Evolutionary conservation across 2,797 vertebrate genomes (phyloP).

Genomic region (Chrysolophus pictus): DNA sequence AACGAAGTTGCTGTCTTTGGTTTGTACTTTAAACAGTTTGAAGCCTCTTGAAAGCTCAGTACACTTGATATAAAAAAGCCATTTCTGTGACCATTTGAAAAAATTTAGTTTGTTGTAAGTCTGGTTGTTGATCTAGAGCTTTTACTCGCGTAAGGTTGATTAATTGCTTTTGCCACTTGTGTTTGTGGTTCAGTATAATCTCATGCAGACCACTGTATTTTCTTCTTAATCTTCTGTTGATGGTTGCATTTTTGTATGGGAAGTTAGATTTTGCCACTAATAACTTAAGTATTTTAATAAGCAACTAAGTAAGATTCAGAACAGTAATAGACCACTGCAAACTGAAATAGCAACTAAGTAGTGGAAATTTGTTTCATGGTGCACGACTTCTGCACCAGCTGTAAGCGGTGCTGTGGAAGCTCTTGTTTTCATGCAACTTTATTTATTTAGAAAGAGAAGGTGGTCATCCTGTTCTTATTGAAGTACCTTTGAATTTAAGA

Average conservation of each 20-base stretch:
- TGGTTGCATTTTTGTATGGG: conserved; percentile 1
- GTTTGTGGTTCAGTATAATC: conserved; percentile 59
- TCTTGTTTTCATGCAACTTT: not conserved
- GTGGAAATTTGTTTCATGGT: conserved; percentile 3
- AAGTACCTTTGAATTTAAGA: not conserved
- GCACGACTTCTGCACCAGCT: not conserved
- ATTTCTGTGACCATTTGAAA: conserved; percentile 23
- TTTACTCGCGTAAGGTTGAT: conserved; percentile 28
- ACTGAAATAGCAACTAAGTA: not conserved
- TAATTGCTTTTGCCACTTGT: conserved; percentile 62
- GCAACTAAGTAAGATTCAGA: conserved; percentile 54
- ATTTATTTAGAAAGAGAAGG: conserved; percentile 12
- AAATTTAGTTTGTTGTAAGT: conserved; percentile 46
- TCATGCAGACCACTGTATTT: not conserved
- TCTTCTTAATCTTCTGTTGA: conserved; percentile 36
- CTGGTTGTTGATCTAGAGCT: conserved; percentile 39
- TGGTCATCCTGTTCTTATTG: not conserved
- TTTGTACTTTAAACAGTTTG: conserved; percentile 13
- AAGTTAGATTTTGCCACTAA: conserved; percentile 43
- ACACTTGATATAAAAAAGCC: not conserved
- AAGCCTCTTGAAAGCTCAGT: conserved; percentile 37
- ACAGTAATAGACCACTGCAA: conserved; percentile 28
- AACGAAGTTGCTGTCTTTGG: not conserved
- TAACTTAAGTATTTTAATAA: conserved; percentile 43
- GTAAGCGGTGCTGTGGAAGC: not conserved